Base-by-base conservation (phyloP, 2,113 vertebrate genomes). In the Pteruthius melanotis region DNA sequence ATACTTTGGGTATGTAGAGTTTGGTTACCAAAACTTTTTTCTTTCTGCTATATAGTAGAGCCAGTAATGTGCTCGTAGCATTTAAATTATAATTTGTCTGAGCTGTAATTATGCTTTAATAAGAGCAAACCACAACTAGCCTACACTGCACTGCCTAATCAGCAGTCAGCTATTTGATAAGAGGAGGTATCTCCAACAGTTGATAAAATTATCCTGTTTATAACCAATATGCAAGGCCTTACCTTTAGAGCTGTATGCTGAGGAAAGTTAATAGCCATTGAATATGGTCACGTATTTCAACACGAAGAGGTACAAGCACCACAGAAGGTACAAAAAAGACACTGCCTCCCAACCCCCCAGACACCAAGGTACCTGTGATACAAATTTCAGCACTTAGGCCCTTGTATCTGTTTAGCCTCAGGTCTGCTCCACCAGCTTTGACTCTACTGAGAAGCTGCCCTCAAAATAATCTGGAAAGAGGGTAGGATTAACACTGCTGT, bases 151-250 rank as follows among this genome's bases (percentile, higher is more conserved):
- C 33, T 96, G 91, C 80, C 60, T 94, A 40, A 87, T 93, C 72
- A 93, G 89, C 89, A 87, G 79, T 91, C 76, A 92, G 63, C 65
- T 94, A 52, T 93, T 83, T 87, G 93, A 83, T 92, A 96, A 90
- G 42, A 59, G 42, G 23, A 80, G 47, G 40, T 78, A 94, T 78
- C 76, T 87, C 60, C 77, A 87, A 39, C 11, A 63, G 49, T 28
- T 60, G 89, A 89, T 91, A 82, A 77, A 93, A 96, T 83, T 47
- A 74, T 19, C 59, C 74, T 88, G 39, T 74, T 81, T 89, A 78
- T 78, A 81, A 90, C 35, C 39, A 83, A 13, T 59, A 86, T 42
- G 70, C 15, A 57, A 88, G 30, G 42, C 33, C 37, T 76, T 86
- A 59, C 42, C 39, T 80, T 83, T 50, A 50, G 22, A 83, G 69